These are phyloP conservation scores for Trididemnum miniatum DNA, from an alignment of 23 tunicate genomes.

Conservation along the genomic window DNA sequence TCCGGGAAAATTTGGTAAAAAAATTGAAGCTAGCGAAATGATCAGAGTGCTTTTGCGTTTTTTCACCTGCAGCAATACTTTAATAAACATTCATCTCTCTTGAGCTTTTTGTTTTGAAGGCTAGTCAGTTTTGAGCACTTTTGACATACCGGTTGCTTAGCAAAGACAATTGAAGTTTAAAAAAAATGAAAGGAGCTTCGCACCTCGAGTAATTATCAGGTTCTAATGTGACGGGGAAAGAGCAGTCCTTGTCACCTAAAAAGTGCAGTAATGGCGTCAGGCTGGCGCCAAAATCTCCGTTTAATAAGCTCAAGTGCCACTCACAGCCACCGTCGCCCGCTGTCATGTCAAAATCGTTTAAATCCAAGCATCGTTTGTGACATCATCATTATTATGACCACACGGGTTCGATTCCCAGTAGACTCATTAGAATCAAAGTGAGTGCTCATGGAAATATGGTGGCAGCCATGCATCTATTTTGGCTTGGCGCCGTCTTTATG, in stretches of 20 bases:
- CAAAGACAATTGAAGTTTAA: slow-evolving; percentile 18
- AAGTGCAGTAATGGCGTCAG: slow-evolving; percentile 47
- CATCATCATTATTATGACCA: slow-evolving; percentile 3
- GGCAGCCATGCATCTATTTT: neutral
- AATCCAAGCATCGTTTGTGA: neutral
- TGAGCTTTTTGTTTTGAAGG: slow-evolving; percentile 1
- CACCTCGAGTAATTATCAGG: slow-evolving; percentile 19
- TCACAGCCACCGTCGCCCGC: slow-evolving; percentile 27
- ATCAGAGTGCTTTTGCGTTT: no score
- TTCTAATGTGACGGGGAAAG: slow-evolving; percentile 5
- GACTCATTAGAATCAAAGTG: neutral
- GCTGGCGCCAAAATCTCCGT: slow-evolving; percentile 48
- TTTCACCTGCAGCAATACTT: no score
- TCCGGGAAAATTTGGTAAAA: no score
- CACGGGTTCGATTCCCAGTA: slow-evolving; percentile 30
- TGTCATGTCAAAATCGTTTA: slow-evolving; percentile 10
- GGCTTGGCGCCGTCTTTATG: neutral
- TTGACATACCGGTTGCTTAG: neutral
- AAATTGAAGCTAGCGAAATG: no score
- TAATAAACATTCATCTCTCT: slow-evolving; percentile 27
- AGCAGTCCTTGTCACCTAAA: slow-evolving; percentile 37
- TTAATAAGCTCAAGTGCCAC: slow-evolving; percentile 57
- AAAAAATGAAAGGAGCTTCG: slow-evolving; percentile 12
- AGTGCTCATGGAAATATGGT: neutral
- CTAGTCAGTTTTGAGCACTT: neutral